Conservation (phyloP, 2,888 invertebrate species). For the Drosophila parthenogenetica region DNA sequence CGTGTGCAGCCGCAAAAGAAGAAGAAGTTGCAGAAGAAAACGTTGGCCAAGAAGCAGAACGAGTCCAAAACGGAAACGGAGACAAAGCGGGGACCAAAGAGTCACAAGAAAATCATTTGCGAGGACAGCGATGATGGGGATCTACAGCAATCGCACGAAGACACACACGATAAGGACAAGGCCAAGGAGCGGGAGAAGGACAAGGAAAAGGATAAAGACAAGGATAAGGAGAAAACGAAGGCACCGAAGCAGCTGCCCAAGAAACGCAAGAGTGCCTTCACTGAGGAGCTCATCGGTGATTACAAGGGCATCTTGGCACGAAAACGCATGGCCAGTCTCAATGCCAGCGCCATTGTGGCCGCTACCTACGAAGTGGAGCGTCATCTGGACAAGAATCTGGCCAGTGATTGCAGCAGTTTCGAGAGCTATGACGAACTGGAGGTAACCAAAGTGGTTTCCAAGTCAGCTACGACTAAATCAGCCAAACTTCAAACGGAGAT, state of each 20-base stretch:
- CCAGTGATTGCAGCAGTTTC: slow-evolving; percentile 83
- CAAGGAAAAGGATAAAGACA: slow-evolving; percentile 51
- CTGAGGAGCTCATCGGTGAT: slow-evolving; percentile 87
- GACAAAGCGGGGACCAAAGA: slow-evolving; percentile 57
- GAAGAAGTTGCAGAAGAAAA: slow-evolving; percentile 70
- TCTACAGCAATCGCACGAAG: background rate
- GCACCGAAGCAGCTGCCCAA: slow-evolving; percentile 81
- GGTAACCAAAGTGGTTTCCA: slow-evolving; percentile 5
- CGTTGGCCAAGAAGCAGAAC: slow-evolving; percentile 47
- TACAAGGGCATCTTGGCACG: slow-evolving; percentile 94
- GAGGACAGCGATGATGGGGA: slow-evolving; percentile 50
- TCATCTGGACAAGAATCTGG: slow-evolving; percentile 84
- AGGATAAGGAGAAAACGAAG: slow-evolving; percentile 72
- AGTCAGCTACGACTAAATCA: slow-evolving; percentile 5
- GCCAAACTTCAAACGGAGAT: slow-evolving; percentile 23
- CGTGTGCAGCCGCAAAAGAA: slow-evolving; percentile 73
- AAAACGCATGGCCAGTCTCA: slow-evolving; percentile 96
- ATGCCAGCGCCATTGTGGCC: slow-evolving; percentile 95
- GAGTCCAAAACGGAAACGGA: background rate
- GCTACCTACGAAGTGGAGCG: slow-evolving; percentile 92
- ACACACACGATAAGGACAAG: background rate
- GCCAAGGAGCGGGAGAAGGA: slow-evolving; percentile 47
- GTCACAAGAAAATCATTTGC: slow-evolving; percentile 13
- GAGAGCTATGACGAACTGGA: slow-evolving; percentile 83
- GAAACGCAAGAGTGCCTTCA: slow-evolving; percentile 85